Conservation (phyloP, 2,113 vertebrate species). For the Lepisosteus oculatus region DNA sequence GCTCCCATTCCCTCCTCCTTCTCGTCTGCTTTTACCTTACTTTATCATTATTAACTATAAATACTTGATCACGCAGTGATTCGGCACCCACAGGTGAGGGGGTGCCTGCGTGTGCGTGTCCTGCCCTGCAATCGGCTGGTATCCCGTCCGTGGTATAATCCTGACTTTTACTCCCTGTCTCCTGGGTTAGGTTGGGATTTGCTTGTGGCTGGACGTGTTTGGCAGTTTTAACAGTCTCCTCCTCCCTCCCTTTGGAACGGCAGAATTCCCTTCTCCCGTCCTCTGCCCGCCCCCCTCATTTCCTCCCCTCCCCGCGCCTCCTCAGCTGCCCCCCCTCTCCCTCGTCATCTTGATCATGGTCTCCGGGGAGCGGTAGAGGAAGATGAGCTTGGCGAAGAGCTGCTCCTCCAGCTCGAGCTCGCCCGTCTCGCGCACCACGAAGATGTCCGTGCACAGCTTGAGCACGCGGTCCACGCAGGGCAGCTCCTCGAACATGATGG, state of each 20-base stretch:
- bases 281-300: background rate
- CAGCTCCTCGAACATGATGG: constrained; percentile 75
- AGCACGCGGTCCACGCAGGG: constrained; percentile 68
- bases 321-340: constrained; percentile 55
- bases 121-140: too few species aligned
- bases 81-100: too few species aligned
- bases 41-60: too few species aligned
- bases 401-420: constrained; percentile 73
- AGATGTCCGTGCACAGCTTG: constrained; percentile 66
- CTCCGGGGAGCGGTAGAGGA: constrained; percentile 58
- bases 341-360: constrained; percentile 66
- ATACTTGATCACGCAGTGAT: too few species aligned
- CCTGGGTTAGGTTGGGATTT: too few species aligned
- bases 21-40: too few species aligned
- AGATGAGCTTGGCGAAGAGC: constrained; percentile 70
- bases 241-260: background rate
- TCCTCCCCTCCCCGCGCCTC: background rate
- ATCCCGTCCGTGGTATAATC: too few species aligned
- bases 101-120: too few species aligned
- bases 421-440: constrained; percentile 65
- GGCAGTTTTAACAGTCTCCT: background rate
- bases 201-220: too few species aligned
- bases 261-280: background rate
- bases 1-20: too few species aligned
- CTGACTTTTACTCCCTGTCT: too few species aligned